Conservation (phyloP, 2,888 invertebrate genomes). For the Biston stratarius region DNA sequence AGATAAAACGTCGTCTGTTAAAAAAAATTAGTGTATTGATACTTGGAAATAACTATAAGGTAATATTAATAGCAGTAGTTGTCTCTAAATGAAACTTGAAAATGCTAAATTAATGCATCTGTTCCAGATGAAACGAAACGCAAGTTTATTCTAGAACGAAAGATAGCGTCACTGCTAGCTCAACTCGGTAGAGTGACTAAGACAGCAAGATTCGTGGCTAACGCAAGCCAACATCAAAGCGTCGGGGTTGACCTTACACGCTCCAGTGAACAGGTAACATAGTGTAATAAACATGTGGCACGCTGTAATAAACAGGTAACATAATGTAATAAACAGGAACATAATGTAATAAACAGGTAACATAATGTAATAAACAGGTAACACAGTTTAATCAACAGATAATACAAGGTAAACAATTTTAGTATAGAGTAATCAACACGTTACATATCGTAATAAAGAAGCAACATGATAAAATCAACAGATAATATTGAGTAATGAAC, state of each 20-base stretch:
- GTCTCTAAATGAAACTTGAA: too few relatives aligned
- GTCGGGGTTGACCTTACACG: slow-evolving; percentile 50
- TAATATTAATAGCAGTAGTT: too few relatives aligned
- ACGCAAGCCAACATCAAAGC: slow-evolving; percentile 51
- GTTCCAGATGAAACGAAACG: slow-evolving; percentile 91
- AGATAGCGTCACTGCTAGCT: slow-evolving; percentile 93
- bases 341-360: background rate
- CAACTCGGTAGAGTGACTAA: slow-evolving; percentile 94
- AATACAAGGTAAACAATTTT: too few relatives aligned
- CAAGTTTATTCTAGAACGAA: slow-evolving; percentile 95
- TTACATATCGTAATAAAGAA: background rate
- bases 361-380: background rate
- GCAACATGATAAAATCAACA: background rate
- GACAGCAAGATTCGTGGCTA: slow-evolving; percentile 95
- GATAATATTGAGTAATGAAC: background rate
- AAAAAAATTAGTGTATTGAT: too few relatives aligned
- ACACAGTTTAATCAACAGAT: background rate
- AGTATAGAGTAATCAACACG: background rate
- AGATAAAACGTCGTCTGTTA: too few relatives aligned
- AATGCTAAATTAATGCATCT: background rate
- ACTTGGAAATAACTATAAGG: too few relatives aligned
- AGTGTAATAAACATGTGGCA: background rate
- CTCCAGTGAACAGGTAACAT: slow-evolving; percentile 63
- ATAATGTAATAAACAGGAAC: background rate
- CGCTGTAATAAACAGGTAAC: background rate